These are phyloP conservation scores for Tragopan temminckii DNA, from an alignment of 2,797 vertebrate genomes.

Conservation along the genomic window DNA sequence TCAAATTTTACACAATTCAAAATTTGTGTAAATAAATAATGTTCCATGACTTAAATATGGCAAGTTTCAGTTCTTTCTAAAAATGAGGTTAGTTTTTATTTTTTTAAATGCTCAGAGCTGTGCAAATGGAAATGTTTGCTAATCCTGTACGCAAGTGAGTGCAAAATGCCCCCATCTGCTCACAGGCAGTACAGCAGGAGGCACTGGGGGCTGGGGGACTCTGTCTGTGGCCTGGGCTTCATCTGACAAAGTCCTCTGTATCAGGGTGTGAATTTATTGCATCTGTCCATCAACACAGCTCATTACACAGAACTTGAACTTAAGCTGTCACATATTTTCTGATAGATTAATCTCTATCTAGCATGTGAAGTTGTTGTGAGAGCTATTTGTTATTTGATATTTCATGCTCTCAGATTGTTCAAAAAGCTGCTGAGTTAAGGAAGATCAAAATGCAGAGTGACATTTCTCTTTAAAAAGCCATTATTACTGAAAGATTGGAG, in stretches of 20 bases:
- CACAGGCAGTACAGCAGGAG: not conserved
- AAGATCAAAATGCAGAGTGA: constrained; percentile 36
- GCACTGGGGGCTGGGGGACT: not conserved
- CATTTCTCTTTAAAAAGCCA: not conserved
- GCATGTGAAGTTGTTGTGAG: not conserved
- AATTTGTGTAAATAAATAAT: not conserved
- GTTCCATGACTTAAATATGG: not conserved
- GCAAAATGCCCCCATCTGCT: not conserved
- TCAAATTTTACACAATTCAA: not conserved
- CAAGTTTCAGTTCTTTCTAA: not conserved
- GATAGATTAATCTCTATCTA: constrained; percentile 55
- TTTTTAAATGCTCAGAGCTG: not conserved
- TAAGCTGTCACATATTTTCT: constrained; percentile 59
- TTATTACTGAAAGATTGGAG: not conserved
- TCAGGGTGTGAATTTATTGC: constrained; percentile 8
- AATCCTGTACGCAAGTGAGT: not conserved
- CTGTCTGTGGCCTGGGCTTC: constrained; percentile 39
- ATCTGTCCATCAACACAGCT: constrained; percentile 41
- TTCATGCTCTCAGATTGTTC: constrained; percentile 37
- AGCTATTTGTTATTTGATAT: constrained; percentile 37
- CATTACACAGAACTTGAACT: constrained; percentile 30
- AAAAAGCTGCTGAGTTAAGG: constrained; percentile 33
- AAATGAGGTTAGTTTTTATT: not conserved
- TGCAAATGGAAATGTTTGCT: not conserved
- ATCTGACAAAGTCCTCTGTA: constrained; percentile 42